Base-by-base conservation (phyloP, 2,797 vertebrate species). In the Anguilla megastoma region DNA sequence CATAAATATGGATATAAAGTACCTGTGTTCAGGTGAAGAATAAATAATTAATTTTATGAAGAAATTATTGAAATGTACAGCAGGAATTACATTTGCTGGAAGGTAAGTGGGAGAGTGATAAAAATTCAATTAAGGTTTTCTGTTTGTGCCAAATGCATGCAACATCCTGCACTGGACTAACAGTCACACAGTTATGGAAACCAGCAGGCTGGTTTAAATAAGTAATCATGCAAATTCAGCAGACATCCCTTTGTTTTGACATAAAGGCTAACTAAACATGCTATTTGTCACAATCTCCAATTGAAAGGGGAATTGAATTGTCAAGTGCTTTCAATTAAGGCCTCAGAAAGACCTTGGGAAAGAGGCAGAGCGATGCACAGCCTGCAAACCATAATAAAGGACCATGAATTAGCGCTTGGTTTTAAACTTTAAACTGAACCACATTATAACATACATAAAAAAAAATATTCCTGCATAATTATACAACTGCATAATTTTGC, bases 41-140 rank as follows among this genome's bases (percentile, higher is more conserved):
- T 92, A 86, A 48, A 92, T 92, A 90, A 92, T 91, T 91, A 90
- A 93, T 92, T 76, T 82, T 50, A 87, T 85, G 27, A 88, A 90
- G 69, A 66, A 86, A 79, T 74, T 87, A 85, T 50, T 69, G 52
- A 90, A 90, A 88, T 86, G 90, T 88, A 90, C 79, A 8, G 27
- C 85, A 89, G 85, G 50, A 84, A 86, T 74, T 69, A 84, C 18
- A 45, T 88, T 66, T 36, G n/a, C 45, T 69, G 60, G 54, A 60
- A 48, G 45, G 9, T 56, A 82, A 82, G 21, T 82, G 21, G 5
- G 66, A n/a, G 48, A 71, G n/a, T 14, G 27, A 74, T 7, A 50
- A 50, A 80, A 80, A 80, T 21, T 18, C 6, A 74, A 30, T 27
- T 27, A 45, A 45, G 21, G 21, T n/a, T 48, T 50, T 82, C 45